Percentiles rank a stretch among this genome's conserved stretches.
Conservation (phyloP, 2,797 vertebrate species). For the Chrosomus eos region DNA sequence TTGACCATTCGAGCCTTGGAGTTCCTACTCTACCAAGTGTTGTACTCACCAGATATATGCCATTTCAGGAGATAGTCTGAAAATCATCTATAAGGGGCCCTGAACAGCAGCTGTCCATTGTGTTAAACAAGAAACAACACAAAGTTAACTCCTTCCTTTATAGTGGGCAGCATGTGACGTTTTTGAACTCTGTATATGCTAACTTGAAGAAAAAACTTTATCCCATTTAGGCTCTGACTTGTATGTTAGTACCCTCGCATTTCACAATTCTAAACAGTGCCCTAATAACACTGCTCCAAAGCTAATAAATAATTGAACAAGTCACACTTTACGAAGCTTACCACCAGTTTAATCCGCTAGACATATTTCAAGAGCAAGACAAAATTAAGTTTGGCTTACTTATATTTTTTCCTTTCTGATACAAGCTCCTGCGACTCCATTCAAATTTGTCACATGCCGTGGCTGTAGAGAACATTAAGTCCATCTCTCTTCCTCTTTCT, state of each 20-base stretch:
- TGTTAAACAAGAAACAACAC: conserved; percentile 59
- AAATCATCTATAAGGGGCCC: conserved; percentile 76
- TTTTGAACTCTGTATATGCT: not conserved
- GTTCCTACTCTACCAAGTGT: conserved; percentile 72
- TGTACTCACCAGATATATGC: conserved; percentile 75
- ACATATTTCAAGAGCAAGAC: not conserved
- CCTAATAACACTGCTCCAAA: conserved; percentile 11
- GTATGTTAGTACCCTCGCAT: not conserved
- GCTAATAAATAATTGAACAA: not conserved
- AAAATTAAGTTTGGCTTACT: not conserved
- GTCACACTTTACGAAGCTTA: not conserved
- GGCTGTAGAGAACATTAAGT: conserved; percentile 55
- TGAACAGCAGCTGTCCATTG: conserved; percentile 45
- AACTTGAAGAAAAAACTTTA: not conserved
- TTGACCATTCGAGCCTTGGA: conserved; percentile 39
- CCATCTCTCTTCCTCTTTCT: conserved; percentile 64
- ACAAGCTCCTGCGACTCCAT: conserved; percentile 65
- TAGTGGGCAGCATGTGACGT: conserved; percentile 29
- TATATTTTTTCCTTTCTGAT: conserved; percentile 44
- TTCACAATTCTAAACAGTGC: not conserved
- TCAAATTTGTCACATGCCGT: conserved; percentile 57
- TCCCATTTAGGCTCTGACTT: not conserved
- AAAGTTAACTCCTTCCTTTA: conserved; percentile 23
- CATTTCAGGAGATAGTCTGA: conserved; percentile 82
- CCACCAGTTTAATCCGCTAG: not conserved